Evolutionary conservation across 2,888 invertebrate genomes (phyloP).

Genomic region (Andrena fulva): DNA sequence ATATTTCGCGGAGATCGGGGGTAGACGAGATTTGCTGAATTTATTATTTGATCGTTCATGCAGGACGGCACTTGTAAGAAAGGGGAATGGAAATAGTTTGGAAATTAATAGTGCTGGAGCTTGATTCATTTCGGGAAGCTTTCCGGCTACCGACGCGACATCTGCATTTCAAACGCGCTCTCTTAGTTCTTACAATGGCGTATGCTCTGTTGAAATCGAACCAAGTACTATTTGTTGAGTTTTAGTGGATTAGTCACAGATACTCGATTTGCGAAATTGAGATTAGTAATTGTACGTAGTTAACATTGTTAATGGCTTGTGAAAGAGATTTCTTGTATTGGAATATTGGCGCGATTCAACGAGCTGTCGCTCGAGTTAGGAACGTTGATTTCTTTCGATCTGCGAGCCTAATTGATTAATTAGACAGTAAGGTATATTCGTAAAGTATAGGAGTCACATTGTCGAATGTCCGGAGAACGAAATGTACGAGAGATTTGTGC

Average conservation of each 20-base stretch:
- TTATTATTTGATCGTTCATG: neutral
- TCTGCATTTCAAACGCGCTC: constrained; percentile 44
- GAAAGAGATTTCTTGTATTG: neutral
- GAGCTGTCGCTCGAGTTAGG: too few species aligned
- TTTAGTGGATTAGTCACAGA: too few species aligned
- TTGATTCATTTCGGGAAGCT: constrained; percentile 44
- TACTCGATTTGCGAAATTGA: too few species aligned
- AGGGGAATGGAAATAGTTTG: neutral
- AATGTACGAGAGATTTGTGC: constrained; percentile 12
- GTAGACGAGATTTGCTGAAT: constrained; percentile 3
- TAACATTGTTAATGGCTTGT: neutral
- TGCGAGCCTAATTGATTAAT: neutral
- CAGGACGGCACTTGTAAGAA: neutral
- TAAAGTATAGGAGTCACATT: neutral
- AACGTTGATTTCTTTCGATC: neutral
- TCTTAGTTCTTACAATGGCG: constrained; percentile 15
- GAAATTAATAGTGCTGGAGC: neutral
- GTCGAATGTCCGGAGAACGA: neutral
- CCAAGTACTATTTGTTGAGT: constrained; percentile 13
- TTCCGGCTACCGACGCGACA: constrained; percentile 60
- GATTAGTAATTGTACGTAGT: neutral
- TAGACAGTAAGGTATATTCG: neutral
- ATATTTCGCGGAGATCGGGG: neutral
- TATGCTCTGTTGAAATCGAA: constrained; percentile 39
- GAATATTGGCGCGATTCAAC: neutral